phyloP scores from a whole-genome alignment of 2,797 vertebrate species.

The Tadarida brasiliensis region DNA sequence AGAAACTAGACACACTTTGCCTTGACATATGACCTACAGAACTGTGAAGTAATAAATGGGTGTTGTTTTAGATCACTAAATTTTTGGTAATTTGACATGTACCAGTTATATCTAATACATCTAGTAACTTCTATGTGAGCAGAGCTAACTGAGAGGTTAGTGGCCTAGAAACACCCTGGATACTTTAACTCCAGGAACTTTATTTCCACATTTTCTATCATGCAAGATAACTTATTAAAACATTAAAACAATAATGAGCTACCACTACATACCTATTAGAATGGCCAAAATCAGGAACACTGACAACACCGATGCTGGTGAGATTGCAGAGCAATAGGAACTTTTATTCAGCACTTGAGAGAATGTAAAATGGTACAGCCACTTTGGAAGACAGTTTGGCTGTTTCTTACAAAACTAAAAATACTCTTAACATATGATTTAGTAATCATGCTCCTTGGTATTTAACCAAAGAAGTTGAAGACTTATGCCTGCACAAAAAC shows the following conservation, averaged over 20 bases:
- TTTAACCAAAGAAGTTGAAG: no score
- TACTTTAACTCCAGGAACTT: not conserved
- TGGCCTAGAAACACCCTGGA: not conserved
- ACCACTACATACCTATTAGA: not conserved
- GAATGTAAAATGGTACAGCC: no score
- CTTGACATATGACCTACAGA: no score
- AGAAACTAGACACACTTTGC: no score
- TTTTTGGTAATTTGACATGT: not conserved
- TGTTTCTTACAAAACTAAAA: not conserved
- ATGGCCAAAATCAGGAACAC: no score
- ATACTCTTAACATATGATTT: not conserved
- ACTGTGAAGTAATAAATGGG: not conserved
- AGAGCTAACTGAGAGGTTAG: not conserved
- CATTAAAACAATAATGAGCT: not conserved
- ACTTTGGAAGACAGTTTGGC: no score
- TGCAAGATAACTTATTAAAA: not conserved
- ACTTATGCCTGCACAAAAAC: no score
- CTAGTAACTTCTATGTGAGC: not conserved
- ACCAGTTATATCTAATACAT: not conserved
- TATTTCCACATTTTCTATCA: not conserved
- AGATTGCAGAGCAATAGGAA: no score
- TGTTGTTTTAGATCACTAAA: not conserved
- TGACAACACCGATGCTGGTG: no score
- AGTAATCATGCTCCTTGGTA: not conserved
- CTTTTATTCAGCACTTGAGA: no score